Base-by-base conservation (phyloP, 2,113 vertebrate genomes). In the Carassius auratus region DNA sequence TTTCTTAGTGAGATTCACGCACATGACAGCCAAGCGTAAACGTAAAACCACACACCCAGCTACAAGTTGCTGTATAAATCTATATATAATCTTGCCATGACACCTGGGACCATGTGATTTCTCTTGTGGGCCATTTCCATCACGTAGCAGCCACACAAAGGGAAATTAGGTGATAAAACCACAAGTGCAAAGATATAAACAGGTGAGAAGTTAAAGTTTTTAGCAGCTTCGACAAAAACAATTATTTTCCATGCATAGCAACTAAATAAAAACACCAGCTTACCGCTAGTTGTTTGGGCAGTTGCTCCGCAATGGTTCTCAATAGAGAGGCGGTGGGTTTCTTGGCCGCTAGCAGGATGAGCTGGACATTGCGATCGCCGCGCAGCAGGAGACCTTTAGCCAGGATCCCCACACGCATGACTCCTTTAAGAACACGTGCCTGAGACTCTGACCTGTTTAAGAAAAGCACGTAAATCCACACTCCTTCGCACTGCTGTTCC, bases 371-470 rank as follows among this genome's bases (percentile, higher is more conserved):
- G 78, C 94, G 87, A 88, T 97, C 96, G 0, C 95, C 95, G 0
- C 93, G 94, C 0, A 97, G 94, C 52, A 97, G 94, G 36, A 97
- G 92, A 84, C 96, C 96, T 86, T 96, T 96, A 13, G 96, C 96
- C 86, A 96, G 90, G 88, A 96, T 93, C 14, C 96, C 96, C 0
- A 96, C 95, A 14, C 94, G 92, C 95, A 96, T 94, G 75, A 96
- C 96, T 0, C 95, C 96, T 89, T 96, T 96, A 26, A 97, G 92
- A 85, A 96, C 69, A 80, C 94, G 94, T 0, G 90, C 52, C 0
- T 91, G 74, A 84, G 86, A 83, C 7, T 87, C 90, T 26, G 85
- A 8, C 4, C 95, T 96, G 90, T 23, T 30, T 42, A 38, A 52
- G 15, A n/a, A 38, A 50, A 71, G 57, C 23, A 21, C 0, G 23